Evolutionary conservation across 2,113 vertebrate genomes (phyloP), one percentile per base, ranked within the genome.

Genomic region (Phyllostomus hastatus): DNA sequence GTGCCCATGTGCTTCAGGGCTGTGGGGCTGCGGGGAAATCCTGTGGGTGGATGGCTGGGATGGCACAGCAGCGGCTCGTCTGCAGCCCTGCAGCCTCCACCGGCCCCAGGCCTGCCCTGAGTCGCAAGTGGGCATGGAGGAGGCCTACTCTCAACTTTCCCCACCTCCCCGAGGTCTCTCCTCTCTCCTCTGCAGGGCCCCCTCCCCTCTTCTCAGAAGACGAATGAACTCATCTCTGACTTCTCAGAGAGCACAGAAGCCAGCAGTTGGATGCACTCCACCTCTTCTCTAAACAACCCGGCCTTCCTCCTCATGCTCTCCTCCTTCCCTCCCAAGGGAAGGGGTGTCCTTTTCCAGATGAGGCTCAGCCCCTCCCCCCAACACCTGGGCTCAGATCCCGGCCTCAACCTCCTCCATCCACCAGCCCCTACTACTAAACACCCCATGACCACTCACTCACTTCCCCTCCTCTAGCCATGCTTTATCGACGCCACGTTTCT

Each of bases 11-110:
- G 48, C 11, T 31, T 17, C 33, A 17, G 54, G 43, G 50, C 31
- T 5, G 10, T 3, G 20, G n/a, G 19, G 0, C 22, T 8, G 24
- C 11, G 2, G 11, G 24, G 38, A 52, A 61, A 33, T 1, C 78
- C 33, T 8, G 0, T 0, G 1, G 7, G 78, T 64, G 52, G 52
- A 54, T 0, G 0, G 33, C 35, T 0, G 0, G 0, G 57, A n/a
- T 1, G 26, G 61, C 54, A 66, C 4, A 0, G 43, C 7, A 14
- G 61, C 31, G 26, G 67, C 76, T 7, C 3, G 46, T 22, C 35
- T 33, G 41, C 70, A 46, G 73, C 12, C 59, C 54, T 10, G 17
- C 35, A 1, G 52, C 50, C 72, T 26, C 7, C 0, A 5, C 28
- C 0, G 2, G 0, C 52, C 66, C 64, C 66, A 2, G 10, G 41